Evolutionary conservation across 1,140 invertebrate genomes (phyloP), one percentile per base, ranked within the genome.

Genomic region (Drosophila subpulchrella): DNA sequence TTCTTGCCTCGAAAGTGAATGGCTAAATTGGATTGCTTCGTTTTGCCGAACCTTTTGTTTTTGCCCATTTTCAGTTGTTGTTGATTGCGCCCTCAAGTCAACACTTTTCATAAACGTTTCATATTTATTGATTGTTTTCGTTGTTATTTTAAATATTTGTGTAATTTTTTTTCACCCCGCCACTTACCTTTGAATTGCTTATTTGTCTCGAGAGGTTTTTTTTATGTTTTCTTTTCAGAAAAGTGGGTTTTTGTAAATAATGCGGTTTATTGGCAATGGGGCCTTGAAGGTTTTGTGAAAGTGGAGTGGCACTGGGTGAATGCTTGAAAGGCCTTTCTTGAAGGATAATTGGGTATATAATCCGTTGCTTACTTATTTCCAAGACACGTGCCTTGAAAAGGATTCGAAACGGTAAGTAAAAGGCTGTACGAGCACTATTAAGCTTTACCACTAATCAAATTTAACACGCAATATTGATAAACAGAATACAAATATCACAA

Each of bases 111-210:
- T 73, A 79, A 88, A 88, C 60, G 84, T 65, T 74, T 78, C 56
- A 76, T 72, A 70, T 59, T 79, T 81, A 82, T 88, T 79, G 70
- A 88, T 88, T 75, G 83, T 88, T 88, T 85, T 75, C 66, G 78
- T 75, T 86, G 63, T 77, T 72, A 78, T 75, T 81, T 78, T 82
- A 81, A 85, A 81, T 82, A 81, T 85, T 78, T 81, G 70, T 75
- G 59, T 72, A 67, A 50, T 68, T 81, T 86, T 59, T 47, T 56
- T 59, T 38, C 46, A 15, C 42, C 24, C 36, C 36, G 54, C 24
- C 57, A 66, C 60, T 81, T 48, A 36, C 34, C 65, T 46, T 56
- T 63, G 61, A 70, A 65, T 72, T 53, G 67, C 44, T 66, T 73
- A 50, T 67, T 58, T 78, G 42, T 60, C 63, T 67, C 60, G 27